phyloP scores from a whole-genome alignment of 2,888 invertebrate genomes.

The Agapostemon virescens region DNA sequence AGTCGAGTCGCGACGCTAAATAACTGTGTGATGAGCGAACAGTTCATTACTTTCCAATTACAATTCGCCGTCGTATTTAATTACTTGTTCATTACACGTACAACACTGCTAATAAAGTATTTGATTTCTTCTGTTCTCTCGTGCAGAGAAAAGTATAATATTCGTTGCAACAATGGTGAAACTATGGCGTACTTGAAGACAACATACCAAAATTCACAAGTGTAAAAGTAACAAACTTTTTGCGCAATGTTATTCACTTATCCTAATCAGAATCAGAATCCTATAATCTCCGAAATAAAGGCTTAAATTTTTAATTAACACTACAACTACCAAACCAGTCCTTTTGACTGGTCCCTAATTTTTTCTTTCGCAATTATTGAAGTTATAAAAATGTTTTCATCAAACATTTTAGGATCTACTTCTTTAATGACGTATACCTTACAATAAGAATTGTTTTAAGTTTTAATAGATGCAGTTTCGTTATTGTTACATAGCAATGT shows the following conservation, averaged over 20 bases:
- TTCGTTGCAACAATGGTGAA: neutral
- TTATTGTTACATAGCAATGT: too few species aligned
- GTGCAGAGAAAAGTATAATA: neutral
- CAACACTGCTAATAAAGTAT: neutral
- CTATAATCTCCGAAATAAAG: neutral
- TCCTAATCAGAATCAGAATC: too few species aligned
- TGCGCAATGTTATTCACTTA: neutral
- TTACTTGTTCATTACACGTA: neutral
- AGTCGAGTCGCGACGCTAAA: conserved; percentile 23
- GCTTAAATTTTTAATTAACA: too few species aligned
- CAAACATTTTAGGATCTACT: too few species aligned
- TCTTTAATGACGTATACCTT: too few species aligned
- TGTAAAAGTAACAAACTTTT: neutral
- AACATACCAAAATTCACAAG: neutral
- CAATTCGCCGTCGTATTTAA: neutral
- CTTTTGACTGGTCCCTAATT: too few species aligned
- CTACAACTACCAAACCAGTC: too few species aligned
- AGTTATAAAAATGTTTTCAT: too few species aligned
- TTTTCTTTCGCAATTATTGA: too few species aligned
- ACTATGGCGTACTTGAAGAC: neutral
- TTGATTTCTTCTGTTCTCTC: neutral
- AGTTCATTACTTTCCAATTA: neutral
- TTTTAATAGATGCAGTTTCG: too few species aligned
- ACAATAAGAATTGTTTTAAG: too few species aligned
- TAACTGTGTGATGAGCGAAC: neutral